Evolutionary conservation across 2,888 invertebrate genomes (phyloP).

Genomic region (Apodemia hepburni): DNA sequence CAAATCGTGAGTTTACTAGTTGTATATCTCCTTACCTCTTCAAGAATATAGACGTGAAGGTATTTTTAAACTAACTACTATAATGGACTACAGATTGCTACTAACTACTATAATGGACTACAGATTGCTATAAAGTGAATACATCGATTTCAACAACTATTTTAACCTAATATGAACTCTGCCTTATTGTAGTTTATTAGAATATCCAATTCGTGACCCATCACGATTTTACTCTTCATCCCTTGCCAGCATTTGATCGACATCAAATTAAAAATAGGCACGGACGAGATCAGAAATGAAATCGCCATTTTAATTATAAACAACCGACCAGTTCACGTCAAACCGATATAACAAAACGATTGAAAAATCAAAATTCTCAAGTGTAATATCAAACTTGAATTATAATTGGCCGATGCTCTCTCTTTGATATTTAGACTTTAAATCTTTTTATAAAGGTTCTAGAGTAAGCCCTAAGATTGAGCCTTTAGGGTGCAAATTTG

Average conservation of each 20-base stretch:
- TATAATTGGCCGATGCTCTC: slow-evolving; percentile 69
- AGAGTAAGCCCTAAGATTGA: slow-evolving; percentile 29
- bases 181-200: slow-evolving; percentile 9
- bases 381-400: slow-evolving; percentile 71
- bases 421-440: slow-evolving; percentile 51
- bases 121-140: too few relatives aligned
- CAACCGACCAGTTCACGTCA: slow-evolving; percentile 50
- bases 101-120: too few relatives aligned
- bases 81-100: too few relatives aligned
- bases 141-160: neutral
- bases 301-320: slow-evolving; percentile 77
- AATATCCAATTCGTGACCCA: slow-evolving; percentile 26
- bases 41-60: too few relatives aligned
- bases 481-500: slow-evolving; percentile 34
- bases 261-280: slow-evolving; percentile 48
- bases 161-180: neutral
- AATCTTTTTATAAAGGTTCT: slow-evolving; percentile 2
- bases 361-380: slow-evolving; percentile 72
- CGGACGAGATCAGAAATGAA: slow-evolving; percentile 44
- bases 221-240: slow-evolving; percentile 37
- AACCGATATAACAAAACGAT: slow-evolving; percentile 68
- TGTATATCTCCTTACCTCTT: too few relatives aligned
- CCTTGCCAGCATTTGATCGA: slow-evolving; percentile 59
- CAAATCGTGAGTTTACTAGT: too few relatives aligned
- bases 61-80: too few relatives aligned